Base-by-base conservation (phyloP, 2,797 vertebrate species). In the Poecile montanus region DNA sequence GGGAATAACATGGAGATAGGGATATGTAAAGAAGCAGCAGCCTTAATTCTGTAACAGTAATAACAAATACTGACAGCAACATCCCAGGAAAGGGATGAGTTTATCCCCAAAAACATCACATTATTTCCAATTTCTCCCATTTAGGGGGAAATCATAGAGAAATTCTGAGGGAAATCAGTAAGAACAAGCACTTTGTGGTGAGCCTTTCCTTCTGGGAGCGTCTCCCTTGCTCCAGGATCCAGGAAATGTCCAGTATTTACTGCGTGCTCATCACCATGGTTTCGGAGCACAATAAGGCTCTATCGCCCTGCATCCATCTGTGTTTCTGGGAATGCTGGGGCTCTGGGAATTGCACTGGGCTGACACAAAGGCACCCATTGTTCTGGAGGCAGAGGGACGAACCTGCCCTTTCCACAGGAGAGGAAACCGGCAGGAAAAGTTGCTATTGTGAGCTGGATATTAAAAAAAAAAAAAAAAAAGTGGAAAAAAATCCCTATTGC, bases 201-300 rank as follows among this genome's bases (percentile, higher is more conserved):
- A 92, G 72, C 29, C 11, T 51, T 54, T 56, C 80, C 77, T 82
- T 50, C 17, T 34, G 90, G 88, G 90, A 73, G 22, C 0, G 15
- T 63, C 60, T 50, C 66, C 85, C 3, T 20, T 13, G 19, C 86
- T 79, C 77, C 90, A 53, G 83, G 19, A 23, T 85, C 60, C 93
- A 95, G 94, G 92, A 94, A 93, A 85, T 34, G 92, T 36, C 81
- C 89, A 65, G 62, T 95, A 83, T 96, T 96, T 95, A 75, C 76
- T 16, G 75, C 26, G 6, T 5, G 81, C 91, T 91, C 92, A 97
- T 95, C 93, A 75, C 94, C 93, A 95, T 94, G 93, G 96, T 83
- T 95, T 54, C 94, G 0, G 50, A 95, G 95, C 94, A 94, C 94
- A 96, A 94, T 94, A 45, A 89, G 76, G 94, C 93, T 93, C 93